Base-by-base conservation (phyloP, 2,888 invertebrate genomes). In the Pelosia muscerda region DNA sequence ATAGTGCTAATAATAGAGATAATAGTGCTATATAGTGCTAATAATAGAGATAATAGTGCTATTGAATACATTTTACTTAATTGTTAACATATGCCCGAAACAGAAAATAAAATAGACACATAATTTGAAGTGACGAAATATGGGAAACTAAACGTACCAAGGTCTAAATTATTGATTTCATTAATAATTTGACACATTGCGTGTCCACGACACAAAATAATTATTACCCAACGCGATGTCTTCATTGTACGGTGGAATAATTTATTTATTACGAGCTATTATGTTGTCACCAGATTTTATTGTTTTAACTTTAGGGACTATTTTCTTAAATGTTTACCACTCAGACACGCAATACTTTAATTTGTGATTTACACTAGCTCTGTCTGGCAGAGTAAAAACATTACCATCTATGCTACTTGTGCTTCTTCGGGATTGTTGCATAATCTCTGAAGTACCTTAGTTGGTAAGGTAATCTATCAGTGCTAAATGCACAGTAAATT, bases 171-270 rank as follows among this genome's bases (percentile, higher is more conserved):
- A 49, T 58, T 58, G 25, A 65, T 58, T 55, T 26, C n/a, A 28
- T 65, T n/a, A 61, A 26, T 28, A n/a, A 58, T 53, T 49, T 54
- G 65, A 59, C 49, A 65, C 26, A 54, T 59, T 54, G 59, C 53
- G 26, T 64, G 53, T 31, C 31, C 53, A n/a, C 58, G 42, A 49
- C 26, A 58, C 28, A 23, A 58, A 65, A 59, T 65, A 25, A 59
- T 54, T 25, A 25, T 54, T 54, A 65, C n/a, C 53, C n/a, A 65
- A 42, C 3, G 22, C 42, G 65, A 65, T 31, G 49, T n/a, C 54
- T 65, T 57, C 19, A 65, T 65, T 54, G 38, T 26, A 13, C 19
- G n/a, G 2, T 10, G 49, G 4, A 28, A 55, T 61, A 55, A 42
- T 66, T 66, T 55, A 66, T 66, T 34, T 15, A 56, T 9, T 22